Evolutionary conservation across 2,113 vertebrate genomes (phyloP).

Genomic region (Saccopteryx bilineata): DNA sequence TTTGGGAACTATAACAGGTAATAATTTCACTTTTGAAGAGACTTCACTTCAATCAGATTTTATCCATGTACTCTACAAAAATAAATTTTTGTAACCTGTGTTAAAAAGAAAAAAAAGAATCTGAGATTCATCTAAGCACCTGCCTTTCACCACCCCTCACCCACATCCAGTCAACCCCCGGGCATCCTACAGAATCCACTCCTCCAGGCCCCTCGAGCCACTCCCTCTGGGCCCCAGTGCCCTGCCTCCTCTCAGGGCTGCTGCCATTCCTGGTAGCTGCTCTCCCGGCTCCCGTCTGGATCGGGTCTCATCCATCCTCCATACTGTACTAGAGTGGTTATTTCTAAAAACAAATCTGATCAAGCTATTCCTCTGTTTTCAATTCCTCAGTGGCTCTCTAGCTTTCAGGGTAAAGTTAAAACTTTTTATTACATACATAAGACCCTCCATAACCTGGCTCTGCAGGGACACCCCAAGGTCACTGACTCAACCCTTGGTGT

Average conservation of each 20-base stretch:
- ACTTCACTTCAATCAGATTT: background rate
- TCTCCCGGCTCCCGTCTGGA: background rate
- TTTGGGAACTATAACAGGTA: background rate
- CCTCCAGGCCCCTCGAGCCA: background rate
- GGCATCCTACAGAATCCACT: background rate
- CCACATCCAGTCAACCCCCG: background rate
- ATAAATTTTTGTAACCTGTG: background rate
- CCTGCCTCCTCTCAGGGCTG: background rate
- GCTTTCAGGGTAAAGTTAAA: background rate
- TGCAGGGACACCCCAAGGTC: background rate
- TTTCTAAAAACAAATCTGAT: background rate
- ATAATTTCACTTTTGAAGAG: background rate
- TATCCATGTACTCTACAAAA: background rate
- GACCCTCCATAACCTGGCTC: background rate
- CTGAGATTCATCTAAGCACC: background rate
- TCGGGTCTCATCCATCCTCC: background rate
- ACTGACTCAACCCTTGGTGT: background rate
- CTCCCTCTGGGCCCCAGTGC: rapidly evolving
- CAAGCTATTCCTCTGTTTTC: background rate
- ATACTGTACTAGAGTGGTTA: background rate
- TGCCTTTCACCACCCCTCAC: background rate
- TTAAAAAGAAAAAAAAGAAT: background rate
- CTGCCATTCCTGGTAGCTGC: background rate
- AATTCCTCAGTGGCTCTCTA: background rate
- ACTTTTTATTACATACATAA: background rate